phyloP scores from a whole-genome alignment of 2,113 vertebrate species.

The Nothocercus julius region DNA sequence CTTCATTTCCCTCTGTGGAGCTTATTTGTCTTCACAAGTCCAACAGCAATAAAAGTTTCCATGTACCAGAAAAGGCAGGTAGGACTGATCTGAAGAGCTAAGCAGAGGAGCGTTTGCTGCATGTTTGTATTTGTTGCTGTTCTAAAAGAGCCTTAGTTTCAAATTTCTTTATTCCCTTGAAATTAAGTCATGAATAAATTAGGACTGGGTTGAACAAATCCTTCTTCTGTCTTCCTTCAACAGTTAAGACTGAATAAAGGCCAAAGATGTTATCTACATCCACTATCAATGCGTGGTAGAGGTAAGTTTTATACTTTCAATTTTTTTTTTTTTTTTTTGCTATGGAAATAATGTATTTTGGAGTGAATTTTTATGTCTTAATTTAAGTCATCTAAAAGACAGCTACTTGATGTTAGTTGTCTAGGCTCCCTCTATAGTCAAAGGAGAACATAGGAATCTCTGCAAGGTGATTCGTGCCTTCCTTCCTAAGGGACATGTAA shows the following conservation, averaged over 20 bases:
- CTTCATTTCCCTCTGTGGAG: background rate
- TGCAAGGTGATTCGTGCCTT: too few relatives aligned
- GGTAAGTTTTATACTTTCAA: too few relatives aligned
- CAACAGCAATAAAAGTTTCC: background rate
- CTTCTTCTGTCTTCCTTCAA: background rate
- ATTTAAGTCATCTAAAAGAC: too few relatives aligned
- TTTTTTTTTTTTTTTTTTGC: too few relatives aligned
- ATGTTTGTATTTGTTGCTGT: background rate
- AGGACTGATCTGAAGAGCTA: background rate
- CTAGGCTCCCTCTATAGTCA: too few relatives aligned
- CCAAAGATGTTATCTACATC: background rate
- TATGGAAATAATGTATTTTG: too few relatives aligned
- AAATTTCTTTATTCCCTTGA: background rate
- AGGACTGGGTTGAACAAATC: background rate
- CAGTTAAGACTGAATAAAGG: background rate
- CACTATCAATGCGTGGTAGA: background rate
- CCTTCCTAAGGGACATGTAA: too few relatives aligned
- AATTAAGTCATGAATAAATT: background rate
- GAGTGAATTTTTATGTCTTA: too few relatives aligned
- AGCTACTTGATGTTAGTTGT: too few relatives aligned
- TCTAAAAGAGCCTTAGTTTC: background rate
- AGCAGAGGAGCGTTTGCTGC: background rate
- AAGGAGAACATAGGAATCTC: too few relatives aligned
- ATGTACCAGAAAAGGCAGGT: background rate
- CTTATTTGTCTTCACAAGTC: fast-evolving